Base-by-base conservation (phyloP, 2,797 vertebrate genomes). In the Phalloptychus januarius region DNA sequence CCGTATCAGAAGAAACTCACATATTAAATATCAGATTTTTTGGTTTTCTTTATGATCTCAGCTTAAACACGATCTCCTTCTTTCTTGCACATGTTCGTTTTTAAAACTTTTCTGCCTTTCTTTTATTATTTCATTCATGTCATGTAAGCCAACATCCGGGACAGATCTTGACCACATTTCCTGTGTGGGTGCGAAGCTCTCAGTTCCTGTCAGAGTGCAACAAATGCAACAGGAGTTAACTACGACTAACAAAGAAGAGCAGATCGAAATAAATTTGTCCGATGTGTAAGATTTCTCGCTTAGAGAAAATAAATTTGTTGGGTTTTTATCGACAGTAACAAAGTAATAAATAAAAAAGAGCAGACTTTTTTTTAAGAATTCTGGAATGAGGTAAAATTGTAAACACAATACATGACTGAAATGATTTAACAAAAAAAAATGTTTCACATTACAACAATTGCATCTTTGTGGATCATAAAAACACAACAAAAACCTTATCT, bases 181-280 rank as follows among this genome's bases (percentile, higher is more conserved):
- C 95, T 95, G 93, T 93, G 92, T 93, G 91, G 90, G 89, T 90
- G 86, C 88, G 92, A 77, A 90, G 83, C 91, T 93, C 86, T 93
- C 87, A 90, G 89, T 96, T 95, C 93, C 95, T 93, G 92, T 90
- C 61, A 86, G 81, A 28, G 82, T 91, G 87, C 89, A 85, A 71
- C 33, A 86, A 79, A 44, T 63, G 65, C 79, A 82, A 1, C 2
- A 0, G 56, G 45, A 54, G 20, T 71, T 74, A 56, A 28, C 38
- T 1, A 52, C 76, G 25, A 74, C 73, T 56, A 56, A 33, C 16
- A 3, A 45, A 79, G 40, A 75, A 2, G 7, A 79, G 45, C 15
- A 23, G 63, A 40, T 79, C 2, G 15, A 75, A 82, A 80, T 40
- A 0, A 77, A 67, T 69, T 28, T 44, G 2, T 48, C 58, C 70